Percentiles rank a stretch among this genome's conserved stretches.
These are phyloP conservation scores for Nannospalax galili DNA, from an alignment of 2,113 vertebrate species.

Conservation along the genomic window DNA sequence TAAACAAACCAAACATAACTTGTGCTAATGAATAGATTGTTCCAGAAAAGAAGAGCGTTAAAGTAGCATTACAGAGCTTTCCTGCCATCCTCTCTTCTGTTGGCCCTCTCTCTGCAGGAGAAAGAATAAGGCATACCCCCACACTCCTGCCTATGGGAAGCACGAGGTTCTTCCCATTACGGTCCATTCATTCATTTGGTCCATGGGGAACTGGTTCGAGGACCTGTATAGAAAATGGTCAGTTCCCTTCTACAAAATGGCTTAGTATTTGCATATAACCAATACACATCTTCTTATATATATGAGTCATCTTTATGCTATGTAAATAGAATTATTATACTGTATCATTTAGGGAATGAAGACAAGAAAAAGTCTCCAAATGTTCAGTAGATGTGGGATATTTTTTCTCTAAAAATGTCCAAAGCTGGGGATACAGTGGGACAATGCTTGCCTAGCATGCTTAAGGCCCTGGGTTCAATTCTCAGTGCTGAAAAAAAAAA, in stretches of 20 bases:
- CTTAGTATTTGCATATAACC: neutral
- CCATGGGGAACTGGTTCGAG: neutral
- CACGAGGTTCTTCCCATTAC: neutral
- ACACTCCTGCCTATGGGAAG: neutral
- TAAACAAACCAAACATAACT: neutral
- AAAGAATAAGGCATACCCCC: neutral
- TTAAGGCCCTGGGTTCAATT: too few relatives aligned
- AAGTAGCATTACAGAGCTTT: neutral
- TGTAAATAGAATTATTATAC: neutral
- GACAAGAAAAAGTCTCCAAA: neutral
- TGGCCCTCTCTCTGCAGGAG: neutral
- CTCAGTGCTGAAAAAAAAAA: too few relatives aligned
- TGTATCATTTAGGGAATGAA: neutral
- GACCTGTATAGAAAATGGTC: neutral
- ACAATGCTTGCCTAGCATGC: too few relatives aligned
- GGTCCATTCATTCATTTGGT: neutral
- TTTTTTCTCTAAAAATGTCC: neutral
- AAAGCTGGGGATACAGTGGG: too few relatives aligned
- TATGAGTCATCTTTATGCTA: neutral
- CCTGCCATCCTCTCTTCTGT: neutral
- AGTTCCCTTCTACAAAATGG: neutral
- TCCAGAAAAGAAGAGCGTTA: neutral
- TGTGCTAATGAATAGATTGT: neutral
- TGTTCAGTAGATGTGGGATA: neutral
- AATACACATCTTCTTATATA: neutral